Base-by-base conservation (phyloP, 2,888 invertebrate species). In the Netelia fuscicornis region DNA sequence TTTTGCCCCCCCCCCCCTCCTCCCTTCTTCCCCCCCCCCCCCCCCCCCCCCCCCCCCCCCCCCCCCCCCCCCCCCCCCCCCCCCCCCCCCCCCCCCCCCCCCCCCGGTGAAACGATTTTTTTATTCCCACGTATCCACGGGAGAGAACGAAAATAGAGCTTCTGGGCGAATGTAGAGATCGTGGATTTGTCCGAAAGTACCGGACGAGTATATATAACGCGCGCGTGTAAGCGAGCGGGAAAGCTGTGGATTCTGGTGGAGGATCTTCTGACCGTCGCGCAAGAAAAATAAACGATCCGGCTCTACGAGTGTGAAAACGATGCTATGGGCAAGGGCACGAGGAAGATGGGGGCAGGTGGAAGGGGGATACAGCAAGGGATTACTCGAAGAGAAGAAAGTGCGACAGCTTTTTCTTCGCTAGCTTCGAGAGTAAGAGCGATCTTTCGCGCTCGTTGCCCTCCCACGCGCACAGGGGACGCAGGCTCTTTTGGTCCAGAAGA, bases 341-440 rank as follows among this genome's bases (percentile, higher is more conserved):
- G 44, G 9, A 25, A 68, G 30, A n/a, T 6, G 52, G 54, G 20
- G n/a, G 25, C n/a, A 25, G 52, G 56, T 25, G n/a, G 74, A 65
- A 64, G 23, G 11, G 76, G 25, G 44, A 25, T 30, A 70, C 54
- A 65, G 68, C 62, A 17, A 58, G 76, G 72, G 85, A 85, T 85
- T 80, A 71, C 78, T 10, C 65, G 3, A 74, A 77, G 42, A 84
- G 30, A 72, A 48, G 62, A 72, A 72, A 70, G 62, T 68, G 78
- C 68, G 82, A 80, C 72, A 56, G 76, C 72, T 82, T 85, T 85
- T 82, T 80, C 82, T 65, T n/a, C 58, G 23, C 30, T 81, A 67
- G 62, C 67, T 68, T 11, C 20, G 6, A 37, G 6, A 37, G 37
- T 37, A 58, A 13, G 8, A 0, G 65, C 42, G 56, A 83, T 67